Evolutionary conservation across 2,888 invertebrate species (phyloP).

Genomic region (Syrista parreyssii): DNA sequence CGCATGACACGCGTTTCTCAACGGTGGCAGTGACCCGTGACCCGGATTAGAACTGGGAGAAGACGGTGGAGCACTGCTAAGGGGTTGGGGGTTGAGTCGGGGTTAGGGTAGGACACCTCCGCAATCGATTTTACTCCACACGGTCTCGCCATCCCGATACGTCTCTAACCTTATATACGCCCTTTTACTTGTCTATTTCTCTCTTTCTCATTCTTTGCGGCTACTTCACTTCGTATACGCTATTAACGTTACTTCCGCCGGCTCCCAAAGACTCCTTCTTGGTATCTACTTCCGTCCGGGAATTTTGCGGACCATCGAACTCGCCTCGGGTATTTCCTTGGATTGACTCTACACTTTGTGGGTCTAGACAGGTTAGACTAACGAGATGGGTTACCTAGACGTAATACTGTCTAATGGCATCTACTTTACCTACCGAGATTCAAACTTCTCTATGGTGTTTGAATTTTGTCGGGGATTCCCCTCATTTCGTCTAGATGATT

Average conservation of each 20-base stretch:
- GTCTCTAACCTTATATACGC: neutral
- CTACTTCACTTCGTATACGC: neutral
- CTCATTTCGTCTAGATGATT: neutral
- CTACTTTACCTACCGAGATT: neutral
- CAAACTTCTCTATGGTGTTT: conserved; percentile 8
- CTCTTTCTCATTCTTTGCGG: neutral
- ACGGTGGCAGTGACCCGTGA: conserved; percentile 64
- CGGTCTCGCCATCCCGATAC: neutral
- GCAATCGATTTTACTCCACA: neutral
- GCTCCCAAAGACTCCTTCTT: neutral
- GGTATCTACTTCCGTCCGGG: neutral
- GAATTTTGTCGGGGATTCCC: neutral
- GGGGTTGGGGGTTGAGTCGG: conserved; percentile 38
- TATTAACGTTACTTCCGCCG: neutral
- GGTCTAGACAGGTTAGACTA: neutral
- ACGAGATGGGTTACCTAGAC: neutral
- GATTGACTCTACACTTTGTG: neutral
- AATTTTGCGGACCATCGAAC: neutral
- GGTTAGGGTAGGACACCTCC: conserved; percentile 18
- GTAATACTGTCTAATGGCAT: neutral
- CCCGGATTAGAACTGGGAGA: conserved; percentile 58
- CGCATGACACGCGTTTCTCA: conserved; percentile 14
- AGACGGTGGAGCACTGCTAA: conserved; percentile 43
- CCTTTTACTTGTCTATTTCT: neutral
- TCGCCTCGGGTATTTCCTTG: neutral